These are phyloP conservation scores for Probaryconus sp. DNA, from an alignment of 1,140 invertebrate species.

Conservation along the genomic window DNA sequence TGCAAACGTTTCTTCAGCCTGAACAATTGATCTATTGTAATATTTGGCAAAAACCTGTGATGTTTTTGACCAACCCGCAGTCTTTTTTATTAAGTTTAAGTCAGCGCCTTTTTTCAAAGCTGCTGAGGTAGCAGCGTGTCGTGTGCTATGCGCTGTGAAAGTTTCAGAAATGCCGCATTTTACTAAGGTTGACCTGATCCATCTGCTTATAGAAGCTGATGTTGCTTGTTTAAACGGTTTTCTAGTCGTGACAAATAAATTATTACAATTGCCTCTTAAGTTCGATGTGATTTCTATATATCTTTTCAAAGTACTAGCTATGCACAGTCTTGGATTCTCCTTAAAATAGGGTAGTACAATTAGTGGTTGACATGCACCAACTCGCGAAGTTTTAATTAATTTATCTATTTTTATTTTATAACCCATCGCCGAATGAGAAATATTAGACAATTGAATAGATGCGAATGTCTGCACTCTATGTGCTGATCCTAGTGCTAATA, in stretches of 20 bases:
- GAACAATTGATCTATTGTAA: too few species aligned
- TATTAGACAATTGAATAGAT: slow-evolving; percentile 2
- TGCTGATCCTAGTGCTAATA: slow-evolving; percentile 52
- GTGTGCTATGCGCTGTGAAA: slow-evolving; percentile 53
- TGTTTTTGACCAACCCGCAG: slow-evolving; percentile 28
- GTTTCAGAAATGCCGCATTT: slow-evolving; percentile 6
- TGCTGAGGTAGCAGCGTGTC: slow-evolving; percentile 57
- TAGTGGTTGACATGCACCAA: slow-evolving; percentile 2
- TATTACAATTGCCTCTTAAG: slow-evolving; percentile 4
- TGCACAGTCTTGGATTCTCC: slow-evolving; percentile 3
- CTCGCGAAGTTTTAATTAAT: slow-evolving; percentile 10
- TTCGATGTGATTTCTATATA: not conserved
- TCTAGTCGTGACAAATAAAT: slow-evolving; percentile 28
- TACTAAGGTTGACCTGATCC: slow-evolving; percentile 1
- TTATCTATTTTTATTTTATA: slow-evolving; percentile 7
- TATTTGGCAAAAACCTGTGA: slow-evolving; percentile 15
- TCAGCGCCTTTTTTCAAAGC: slow-evolving; percentile 46
- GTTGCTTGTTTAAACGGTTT: slow-evolving; percentile 26
- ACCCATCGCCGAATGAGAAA: not conserved
- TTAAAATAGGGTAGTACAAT: slow-evolving; percentile 7
- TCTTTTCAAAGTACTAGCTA: not conserved
- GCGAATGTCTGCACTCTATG: slow-evolving; percentile 43
- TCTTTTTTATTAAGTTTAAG: slow-evolving; percentile 43
- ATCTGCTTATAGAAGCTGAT: slow-evolving; percentile 18
- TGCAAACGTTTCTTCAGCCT: too few species aligned